Percentiles rank a stretch among this genome's conserved stretches.
Conservation (phyloP, 1,140 invertebrate genomes). For the Drosophila pectinifera region DNA sequence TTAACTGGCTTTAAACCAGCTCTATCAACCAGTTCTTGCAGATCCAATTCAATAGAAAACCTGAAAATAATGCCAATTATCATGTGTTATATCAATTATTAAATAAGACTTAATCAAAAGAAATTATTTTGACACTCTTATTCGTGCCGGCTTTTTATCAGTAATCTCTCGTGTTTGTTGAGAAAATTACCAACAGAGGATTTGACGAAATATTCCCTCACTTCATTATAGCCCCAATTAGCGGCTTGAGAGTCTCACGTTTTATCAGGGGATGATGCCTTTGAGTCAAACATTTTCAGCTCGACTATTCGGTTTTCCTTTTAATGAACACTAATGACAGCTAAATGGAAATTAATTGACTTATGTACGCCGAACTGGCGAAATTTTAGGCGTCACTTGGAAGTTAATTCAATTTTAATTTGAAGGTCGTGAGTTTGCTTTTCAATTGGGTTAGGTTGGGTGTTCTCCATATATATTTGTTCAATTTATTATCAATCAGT, state of each 20-base stretch:
- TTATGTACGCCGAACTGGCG: conserved; percentile 21
- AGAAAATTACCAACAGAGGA: not conserved
- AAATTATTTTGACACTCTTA: conserved; percentile 16
- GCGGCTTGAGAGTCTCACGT: conserved; percentile 30
- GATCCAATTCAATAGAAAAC: not conserved
- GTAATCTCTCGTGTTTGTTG: not conserved
- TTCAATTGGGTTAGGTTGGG: conserved; percentile 26
- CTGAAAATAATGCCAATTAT: conserved; percentile 7
- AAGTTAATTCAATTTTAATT: conserved; percentile 54
- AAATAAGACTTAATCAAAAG: conserved; percentile 3
- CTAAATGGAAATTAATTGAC: conserved; percentile 71
- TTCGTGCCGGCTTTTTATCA: conserved; percentile 7
- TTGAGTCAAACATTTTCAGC: conserved; percentile 26
- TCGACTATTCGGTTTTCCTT: conserved; percentile 40
- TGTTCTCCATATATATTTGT: conserved; percentile 27
- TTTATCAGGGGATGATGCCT: conserved; percentile 7
- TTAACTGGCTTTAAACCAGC: conserved; percentile 11
- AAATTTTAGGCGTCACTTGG: conserved; percentile 29
- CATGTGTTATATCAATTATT: not conserved
- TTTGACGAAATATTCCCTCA: conserved; percentile 11
- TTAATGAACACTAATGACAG: conserved; percentile 61
- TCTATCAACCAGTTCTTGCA: conserved; percentile 1
- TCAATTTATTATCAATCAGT: conserved; percentile 59
- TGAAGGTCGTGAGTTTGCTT: conserved; percentile 42
- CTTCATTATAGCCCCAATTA: conserved; percentile 43